These are phyloP conservation scores for Drosophila sturtevanti DNA, from an alignment of 1,140 invertebrate species.

Conservation along the genomic window DNA sequence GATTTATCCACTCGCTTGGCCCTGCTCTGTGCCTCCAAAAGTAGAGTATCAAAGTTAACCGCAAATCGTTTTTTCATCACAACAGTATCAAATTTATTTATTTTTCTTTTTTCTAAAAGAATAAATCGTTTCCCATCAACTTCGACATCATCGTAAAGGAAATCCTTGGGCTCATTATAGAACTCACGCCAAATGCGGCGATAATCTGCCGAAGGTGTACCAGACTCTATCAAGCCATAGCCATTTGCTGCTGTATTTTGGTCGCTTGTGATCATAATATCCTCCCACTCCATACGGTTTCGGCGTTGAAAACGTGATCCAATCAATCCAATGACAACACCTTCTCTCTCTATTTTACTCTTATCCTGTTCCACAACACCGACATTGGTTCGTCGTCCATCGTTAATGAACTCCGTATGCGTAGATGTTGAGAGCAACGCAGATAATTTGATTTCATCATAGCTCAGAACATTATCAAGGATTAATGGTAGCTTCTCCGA, in stretches of 20 bases:
- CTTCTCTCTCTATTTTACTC: conserved; percentile 60
- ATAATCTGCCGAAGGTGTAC: conserved; percentile 33
- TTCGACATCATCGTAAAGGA: conserved; percentile 20
- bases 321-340: conserved; percentile 82
- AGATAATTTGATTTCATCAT: conserved; percentile 83
- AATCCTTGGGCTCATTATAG: conserved; percentile 62
- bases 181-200: conserved; percentile 68
- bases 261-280: conserved; percentile 83
- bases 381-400: conserved; percentile 84
- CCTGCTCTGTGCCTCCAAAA: conserved; percentile 61
- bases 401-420: conserved; percentile 86
- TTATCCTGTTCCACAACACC: conserved; percentile 82
- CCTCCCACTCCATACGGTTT: conserved; percentile 85
- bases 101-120: background rate
- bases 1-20: conserved; percentile 28
- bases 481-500: conserved; percentile 39
- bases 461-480: conserved; percentile 60
- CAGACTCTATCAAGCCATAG: conserved; percentile 55
- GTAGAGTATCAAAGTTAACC: conserved; percentile 68
- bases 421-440: conserved; percentile 86
- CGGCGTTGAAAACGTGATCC: conserved; percentile 83
- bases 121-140: conserved; percentile 39
- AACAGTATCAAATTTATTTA: conserved; percentile 49
- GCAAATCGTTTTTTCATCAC: conserved; percentile 76
- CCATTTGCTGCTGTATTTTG: conserved; percentile 84